Conservation (phyloP, 2,888 invertebrate genomes). For the Dicroscelio sp. region DNA sequence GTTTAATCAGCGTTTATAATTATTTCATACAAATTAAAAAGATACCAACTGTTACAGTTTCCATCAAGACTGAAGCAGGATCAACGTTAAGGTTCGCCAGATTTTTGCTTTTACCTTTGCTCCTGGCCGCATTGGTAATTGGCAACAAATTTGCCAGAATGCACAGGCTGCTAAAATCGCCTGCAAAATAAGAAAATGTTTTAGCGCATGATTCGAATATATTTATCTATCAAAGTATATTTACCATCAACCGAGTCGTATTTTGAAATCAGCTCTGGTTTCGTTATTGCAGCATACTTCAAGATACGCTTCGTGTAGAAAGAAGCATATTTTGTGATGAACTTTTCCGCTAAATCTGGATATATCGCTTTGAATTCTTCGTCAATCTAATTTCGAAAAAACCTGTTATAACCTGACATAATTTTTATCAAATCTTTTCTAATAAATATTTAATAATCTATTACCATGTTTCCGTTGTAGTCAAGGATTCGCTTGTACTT, state of each 20-base stretch:
- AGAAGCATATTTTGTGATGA: background rate
- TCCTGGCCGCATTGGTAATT: background rate
- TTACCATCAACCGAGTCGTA: background rate
- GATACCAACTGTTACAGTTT: background rate
- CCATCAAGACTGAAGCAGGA: background rate
- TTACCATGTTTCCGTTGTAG: too few relatives aligned
- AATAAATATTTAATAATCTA: too few relatives aligned
- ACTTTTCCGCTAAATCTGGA: background rate
- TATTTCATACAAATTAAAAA: background rate
- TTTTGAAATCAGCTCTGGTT: background rate
- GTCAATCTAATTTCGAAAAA: background rate
- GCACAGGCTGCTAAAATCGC: background rate
- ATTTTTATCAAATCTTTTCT: background rate
- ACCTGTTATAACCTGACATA: background rate
- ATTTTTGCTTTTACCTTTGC: background rate
- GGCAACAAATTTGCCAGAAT: slow-evolving; percentile 3
- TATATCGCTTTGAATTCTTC: background rate
- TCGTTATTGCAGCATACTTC: background rate
- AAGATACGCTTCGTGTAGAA: background rate
- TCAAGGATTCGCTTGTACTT: too few relatives aligned
- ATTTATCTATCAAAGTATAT: too few relatives aligned
- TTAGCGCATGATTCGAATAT: too few relatives aligned
- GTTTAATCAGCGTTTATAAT: too few relatives aligned
- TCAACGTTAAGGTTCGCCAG: too few relatives aligned
- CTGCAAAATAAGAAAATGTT: background rate